Evolutionary conservation across 2,888 invertebrate genomes (phyloP), one percentile per base, ranked within the genome.

Genomic region (Eulithis prunata): DNA sequence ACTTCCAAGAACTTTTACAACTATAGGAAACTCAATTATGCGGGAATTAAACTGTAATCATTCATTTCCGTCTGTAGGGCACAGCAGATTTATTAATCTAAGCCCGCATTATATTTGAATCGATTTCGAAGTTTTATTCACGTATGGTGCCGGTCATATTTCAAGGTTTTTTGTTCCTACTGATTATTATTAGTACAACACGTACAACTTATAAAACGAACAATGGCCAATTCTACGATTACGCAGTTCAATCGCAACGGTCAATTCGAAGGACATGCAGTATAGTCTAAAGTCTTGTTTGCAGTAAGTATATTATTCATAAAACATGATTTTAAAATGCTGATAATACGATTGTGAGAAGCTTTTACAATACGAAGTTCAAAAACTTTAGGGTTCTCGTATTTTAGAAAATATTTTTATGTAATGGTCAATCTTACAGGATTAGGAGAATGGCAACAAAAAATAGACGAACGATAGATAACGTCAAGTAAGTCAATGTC

Each of bases 31-130:
- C 41, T 8, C 6, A 10, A 53, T 13, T 13, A 54, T 41, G 54
- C 41, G 38, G 38, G 52, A 52, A 54, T 59, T 52, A 28, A 59
- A 43, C n/a, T 10, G 12, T 41, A 41, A 38, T 47, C 38, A 10
- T 21, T 52, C 11, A 47, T 41, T 58, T 58, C 49, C 49, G 49
- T 14, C 58, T 28, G 38, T 53, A 45, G 45, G 45, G 45, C 45
- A 45, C 45, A 45, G n/a, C 4, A 28, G 5, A 28, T 47, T 47
- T 56, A 52, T 7, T 13, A 1, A 47, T 55, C n/a, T 46, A 59
- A 52, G 41, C 66, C 66, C 66, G 62, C 62, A 66, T 66, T 10
- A 54, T 57, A 47, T 47, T 59, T 32, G 58, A 58, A 62, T 61
- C 62, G 41, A 32, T 47, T 55, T 55, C 12, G 45, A 52, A 47